These are phyloP conservation scores for Dendrophyllia cribrosa DNA, from an alignment of 64 coral and sea anemone genomes.

Conservation along the genomic window DNA sequence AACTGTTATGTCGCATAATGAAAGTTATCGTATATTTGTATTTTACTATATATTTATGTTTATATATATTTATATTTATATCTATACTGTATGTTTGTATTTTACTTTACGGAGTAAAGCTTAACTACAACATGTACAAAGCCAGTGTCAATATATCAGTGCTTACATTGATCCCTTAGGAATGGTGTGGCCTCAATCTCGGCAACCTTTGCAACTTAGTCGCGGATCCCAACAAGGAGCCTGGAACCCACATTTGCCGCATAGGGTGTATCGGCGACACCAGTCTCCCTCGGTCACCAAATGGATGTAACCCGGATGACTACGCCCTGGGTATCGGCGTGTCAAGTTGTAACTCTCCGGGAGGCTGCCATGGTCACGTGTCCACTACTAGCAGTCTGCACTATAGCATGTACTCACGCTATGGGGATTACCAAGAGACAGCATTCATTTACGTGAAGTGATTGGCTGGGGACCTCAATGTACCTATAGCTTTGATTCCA, in stretches of 20 bases:
- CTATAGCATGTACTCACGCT: constrained; percentile 85
- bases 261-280: constrained; percentile 98
- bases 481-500: neutral
- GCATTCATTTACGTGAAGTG: constrained; percentile 93
- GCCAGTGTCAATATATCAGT: no score
- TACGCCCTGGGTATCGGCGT: constrained; percentile 93
- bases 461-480: neutral
- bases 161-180: constrained; percentile 39
- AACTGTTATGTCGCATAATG: no score
- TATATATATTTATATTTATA: no score
- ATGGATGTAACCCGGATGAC: constrained; percentile 92
- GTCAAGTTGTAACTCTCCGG: constrained; percentile 83
- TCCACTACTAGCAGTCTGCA: constrained; percentile 83
- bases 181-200: constrained; percentile 97
- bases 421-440: constrained; percentile 85
- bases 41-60: no score
- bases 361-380: constrained; percentile 65
- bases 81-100: no score
- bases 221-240: constrained; percentile 85
- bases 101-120: no score
- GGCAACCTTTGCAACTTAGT: constrained; percentile 91
- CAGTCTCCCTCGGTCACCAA: constrained; percentile 80
- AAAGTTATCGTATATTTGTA: no score
- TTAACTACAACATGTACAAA: neutral
- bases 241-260: constrained; percentile 89